A percentile compares a stretch with the other conserved stretches of the same genome.
Conservation (phyloP, 2,113 vertebrate species). For the Takifugu flavidus region DNA sequence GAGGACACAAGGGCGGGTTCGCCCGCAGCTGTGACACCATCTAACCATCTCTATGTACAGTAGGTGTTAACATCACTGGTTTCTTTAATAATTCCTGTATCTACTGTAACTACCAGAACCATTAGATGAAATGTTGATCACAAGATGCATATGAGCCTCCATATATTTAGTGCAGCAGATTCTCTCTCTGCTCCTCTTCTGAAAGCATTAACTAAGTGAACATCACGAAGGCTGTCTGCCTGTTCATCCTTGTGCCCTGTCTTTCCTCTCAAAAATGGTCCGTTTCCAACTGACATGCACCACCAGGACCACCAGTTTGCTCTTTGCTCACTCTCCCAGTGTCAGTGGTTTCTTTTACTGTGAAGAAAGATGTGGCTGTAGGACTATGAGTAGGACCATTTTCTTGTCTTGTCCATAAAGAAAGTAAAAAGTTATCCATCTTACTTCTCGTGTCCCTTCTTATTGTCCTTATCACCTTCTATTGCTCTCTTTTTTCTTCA, state of each 20-base stretch:
- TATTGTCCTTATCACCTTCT: constrained; percentile 1
- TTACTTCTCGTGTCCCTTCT: background rate
- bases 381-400: too few species aligned
- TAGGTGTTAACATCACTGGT: background rate
- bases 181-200: background rate
- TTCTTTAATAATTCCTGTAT: background rate
- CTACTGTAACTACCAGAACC: background rate
- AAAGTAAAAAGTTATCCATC: constrained; percentile 7
- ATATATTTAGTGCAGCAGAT: background rate
- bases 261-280: background rate
- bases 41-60: too few species aligned
- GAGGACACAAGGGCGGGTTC: too few species aligned
- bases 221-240: background rate
- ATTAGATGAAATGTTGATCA: background rate
- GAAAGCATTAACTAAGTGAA: background rate
- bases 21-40: too few species aligned
- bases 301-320: background rate
- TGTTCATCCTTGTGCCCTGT: background rate
- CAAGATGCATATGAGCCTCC: background rate
- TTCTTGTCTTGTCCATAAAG: background rate
- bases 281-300: background rate
- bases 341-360: too few species aligned
- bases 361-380: too few species aligned
- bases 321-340: too few species aligned
- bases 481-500: background rate